Base-by-base conservation (phyloP, 1,140 invertebrate genomes). In the Bombus waltoni region DNA sequence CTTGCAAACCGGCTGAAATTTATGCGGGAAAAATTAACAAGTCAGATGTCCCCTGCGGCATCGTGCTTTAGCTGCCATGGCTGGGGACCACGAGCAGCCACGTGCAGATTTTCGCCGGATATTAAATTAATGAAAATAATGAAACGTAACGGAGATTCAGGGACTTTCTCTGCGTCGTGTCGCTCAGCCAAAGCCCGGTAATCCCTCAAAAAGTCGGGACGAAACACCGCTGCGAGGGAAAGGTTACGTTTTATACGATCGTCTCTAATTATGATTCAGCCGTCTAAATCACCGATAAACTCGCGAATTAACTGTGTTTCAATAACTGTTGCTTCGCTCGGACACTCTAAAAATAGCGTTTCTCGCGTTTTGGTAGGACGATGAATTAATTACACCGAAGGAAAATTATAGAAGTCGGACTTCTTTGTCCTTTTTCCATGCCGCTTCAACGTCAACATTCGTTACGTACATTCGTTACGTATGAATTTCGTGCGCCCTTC, bases 1-100 rank as follows among this genome's bases (percentile, higher is more conserved):
- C 90, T 89, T 80, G 86, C 89, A 89, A 91, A 88, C 83, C 87
- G 90, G 87, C 88, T 87, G 80, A 93, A 94, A 95, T 95, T 95
- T 95, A 94, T 95, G 94, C 94, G 87, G 92, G 91, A 93, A 94
- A 94, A 94, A 95, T 95, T 94, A 95, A 95, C 94, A 95, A 95
- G 94, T 95, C 94, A 94, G 94, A 95, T 95, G 90, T 93, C 89
- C 85, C 75, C 80, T 38, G 65, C 78, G 79, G 59, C 66, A 72
- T 72, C 77, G 71, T 40, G 77, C 42, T 15, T 4, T 22, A n/a
- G 25, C 42, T 28, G 22, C 72, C 47, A 28, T 53, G 66, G 65
- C 3, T 9, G 18, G 3, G 13, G n/a, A 66, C n/a, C 47, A 22
- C 47, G 47, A 22, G 6, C 47, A 53, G 2, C n/a, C 32, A 32